Evolutionary conservation across 2,888 invertebrate species (phyloP).

Genomic region (Augochlorella aurata): DNA sequence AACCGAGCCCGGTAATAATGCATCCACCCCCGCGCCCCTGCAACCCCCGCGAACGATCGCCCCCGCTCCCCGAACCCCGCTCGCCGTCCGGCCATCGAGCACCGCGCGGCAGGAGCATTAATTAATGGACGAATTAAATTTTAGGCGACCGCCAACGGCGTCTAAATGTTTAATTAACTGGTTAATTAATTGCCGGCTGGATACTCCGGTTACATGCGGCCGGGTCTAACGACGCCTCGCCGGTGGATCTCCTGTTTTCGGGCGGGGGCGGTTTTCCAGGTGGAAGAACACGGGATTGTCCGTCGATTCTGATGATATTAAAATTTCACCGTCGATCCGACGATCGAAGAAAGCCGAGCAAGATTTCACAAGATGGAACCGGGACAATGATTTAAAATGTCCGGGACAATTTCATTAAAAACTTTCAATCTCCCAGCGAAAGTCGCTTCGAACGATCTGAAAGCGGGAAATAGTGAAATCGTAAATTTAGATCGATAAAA

Average conservation of each 20-base stretch:
- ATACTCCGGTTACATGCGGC: conserved; percentile 40
- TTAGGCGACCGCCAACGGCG: conserved; percentile 54
- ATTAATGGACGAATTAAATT: conserved; percentile 61
- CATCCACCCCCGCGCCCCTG: conserved; percentile 22
- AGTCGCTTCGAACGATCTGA: too few relatives aligned
- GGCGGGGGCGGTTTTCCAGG: neutral
- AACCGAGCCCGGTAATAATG: conserved; percentile 52
- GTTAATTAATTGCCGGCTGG: conserved; percentile 55
- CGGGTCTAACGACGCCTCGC: neutral
- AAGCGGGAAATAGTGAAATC: neutral
- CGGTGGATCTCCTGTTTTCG: neutral
- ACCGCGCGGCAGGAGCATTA: conserved; percentile 47
- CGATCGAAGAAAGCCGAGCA: neutral
- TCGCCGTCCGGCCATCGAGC: conserved; percentile 1
- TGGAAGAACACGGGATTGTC: too few relatives aligned
- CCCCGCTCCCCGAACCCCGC: neutral
- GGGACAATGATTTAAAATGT: neutral
- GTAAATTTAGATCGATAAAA: conserved; percentile 2
- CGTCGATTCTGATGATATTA: neutral
- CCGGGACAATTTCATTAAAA: neutral
- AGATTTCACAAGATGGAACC: neutral
- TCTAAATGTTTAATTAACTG: conserved; percentile 62
- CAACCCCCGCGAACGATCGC: neutral
- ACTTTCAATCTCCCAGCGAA: too few relatives aligned
- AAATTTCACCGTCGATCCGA: neutral